These are phyloP conservation scores for Lutraria lutraria DNA, from an alignment of 2,888 invertebrate genomes.

Conservation along the genomic window DNA sequence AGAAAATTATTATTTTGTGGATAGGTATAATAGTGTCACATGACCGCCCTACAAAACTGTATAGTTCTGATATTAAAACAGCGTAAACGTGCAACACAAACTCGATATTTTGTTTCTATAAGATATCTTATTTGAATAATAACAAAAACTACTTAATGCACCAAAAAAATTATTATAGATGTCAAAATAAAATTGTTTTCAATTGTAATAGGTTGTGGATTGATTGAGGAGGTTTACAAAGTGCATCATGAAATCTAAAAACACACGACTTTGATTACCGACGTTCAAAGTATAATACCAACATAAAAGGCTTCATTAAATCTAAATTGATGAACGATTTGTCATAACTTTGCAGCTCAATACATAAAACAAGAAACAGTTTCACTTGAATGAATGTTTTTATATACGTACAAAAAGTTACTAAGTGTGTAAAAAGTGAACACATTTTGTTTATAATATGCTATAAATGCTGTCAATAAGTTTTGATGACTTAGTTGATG, in stretches of 20 bases:
- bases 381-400: not conserved
- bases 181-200: not conserved
- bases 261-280: not conserved
- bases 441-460: not conserved
- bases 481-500: not conserved
- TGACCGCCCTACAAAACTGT: too few species aligned
- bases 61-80: too few species aligned
- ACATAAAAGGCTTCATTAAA: not conserved
- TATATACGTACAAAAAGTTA: not conserved
- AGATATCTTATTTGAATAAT: too few species aligned
- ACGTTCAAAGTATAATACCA: not conserved
- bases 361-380: not conserved
- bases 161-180: too few species aligned
- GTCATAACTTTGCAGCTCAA: not conserved
- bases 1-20: too few species aligned
- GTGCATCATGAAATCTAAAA: not conserved
- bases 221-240: not conserved
- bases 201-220: not conserved
- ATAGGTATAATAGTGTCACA: too few species aligned
- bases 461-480: not conserved
- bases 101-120: too few species aligned
- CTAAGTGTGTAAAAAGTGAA: not conserved
- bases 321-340: not conserved
- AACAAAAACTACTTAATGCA: too few species aligned
- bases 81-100: too few species aligned